Percentiles rank a stretch among this genome's conserved stretches.
phyloP scores from a whole-genome alignment of 2,113 vertebrate species.

The Pithys albifrons region DNA sequence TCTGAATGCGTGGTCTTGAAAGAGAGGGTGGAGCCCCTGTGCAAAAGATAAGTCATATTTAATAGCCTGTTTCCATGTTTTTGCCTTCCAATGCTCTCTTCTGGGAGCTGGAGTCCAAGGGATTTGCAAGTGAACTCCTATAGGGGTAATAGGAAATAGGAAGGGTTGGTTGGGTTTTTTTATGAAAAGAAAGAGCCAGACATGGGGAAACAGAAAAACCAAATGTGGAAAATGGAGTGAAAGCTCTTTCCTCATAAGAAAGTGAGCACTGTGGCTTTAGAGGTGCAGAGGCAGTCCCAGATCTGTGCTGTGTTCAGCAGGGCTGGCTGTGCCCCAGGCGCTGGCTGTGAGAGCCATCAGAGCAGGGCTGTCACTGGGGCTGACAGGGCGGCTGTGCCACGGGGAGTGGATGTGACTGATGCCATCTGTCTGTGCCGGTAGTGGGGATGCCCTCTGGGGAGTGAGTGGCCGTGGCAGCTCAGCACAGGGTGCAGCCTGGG shows the following conservation, averaged over 20 bases:
- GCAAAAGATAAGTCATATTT: not conserved
- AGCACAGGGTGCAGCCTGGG: not conserved
- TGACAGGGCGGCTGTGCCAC: not conserved
- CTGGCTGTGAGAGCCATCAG: not conserved
- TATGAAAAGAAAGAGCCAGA: not conserved
- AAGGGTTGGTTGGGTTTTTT: not conserved
- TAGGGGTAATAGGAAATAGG: not conserved
- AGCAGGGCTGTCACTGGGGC: not conserved
- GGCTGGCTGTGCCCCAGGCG: not conserved
- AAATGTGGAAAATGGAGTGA: not conserved
- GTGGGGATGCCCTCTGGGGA: not conserved
- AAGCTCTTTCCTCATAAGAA: not conserved
- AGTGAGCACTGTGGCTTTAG: rapidly evolving
- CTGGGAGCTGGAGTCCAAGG: not conserved
- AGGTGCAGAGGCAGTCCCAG: not conserved
- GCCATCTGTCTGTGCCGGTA: not conserved
- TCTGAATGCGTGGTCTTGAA: not conserved
- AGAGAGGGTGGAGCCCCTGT: not conserved
- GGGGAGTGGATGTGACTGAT: not conserved
- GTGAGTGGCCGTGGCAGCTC: not conserved
- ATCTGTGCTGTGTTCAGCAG: not conserved
- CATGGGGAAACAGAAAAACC: not conserved
- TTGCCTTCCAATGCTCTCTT: not conserved
- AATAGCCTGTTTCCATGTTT: not conserved
- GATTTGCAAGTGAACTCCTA: not conserved